These are phyloP conservation scores for Teleiodes luculella DNA, from an alignment of 2,888 invertebrate species.

Conservation along the genomic window DNA sequence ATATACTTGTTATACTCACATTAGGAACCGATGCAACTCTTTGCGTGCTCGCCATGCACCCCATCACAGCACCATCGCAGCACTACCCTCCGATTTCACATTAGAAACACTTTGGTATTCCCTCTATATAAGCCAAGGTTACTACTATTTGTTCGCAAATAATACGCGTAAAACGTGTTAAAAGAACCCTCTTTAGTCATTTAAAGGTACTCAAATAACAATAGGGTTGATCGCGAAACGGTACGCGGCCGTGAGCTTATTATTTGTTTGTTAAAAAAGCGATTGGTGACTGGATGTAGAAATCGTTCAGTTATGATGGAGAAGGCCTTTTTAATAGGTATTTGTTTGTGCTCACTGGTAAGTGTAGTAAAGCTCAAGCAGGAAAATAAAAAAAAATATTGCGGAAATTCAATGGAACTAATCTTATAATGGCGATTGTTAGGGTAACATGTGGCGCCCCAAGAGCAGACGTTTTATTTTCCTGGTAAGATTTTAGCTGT, in stretches of 20 bases:
- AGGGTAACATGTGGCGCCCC: no score
- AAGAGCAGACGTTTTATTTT: no score
- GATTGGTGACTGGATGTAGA: not conserved
- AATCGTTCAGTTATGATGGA: not conserved
- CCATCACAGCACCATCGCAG: constrained; percentile 50
- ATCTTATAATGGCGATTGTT: no score
- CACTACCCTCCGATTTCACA: constrained; percentile 5
- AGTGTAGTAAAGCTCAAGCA: no score
- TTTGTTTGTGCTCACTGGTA: no score
- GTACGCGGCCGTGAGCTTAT: constrained; percentile 31
- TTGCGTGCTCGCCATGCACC: constrained; percentile 56
- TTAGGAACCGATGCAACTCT: constrained; percentile 21
- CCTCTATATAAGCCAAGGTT: constrained; percentile 49
- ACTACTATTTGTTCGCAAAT: constrained; percentile 34
- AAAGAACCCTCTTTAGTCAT: constrained; percentile 26
- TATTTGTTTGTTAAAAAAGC: not conserved
- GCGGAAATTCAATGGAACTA: no score
- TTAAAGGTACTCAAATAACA: constrained; percentile 28
- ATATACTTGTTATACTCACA: not conserved
- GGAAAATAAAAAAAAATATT: no score
- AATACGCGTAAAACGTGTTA: constrained; percentile 23
- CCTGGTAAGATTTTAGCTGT: no score
- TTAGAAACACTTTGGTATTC: not conserved
- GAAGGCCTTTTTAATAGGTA: not conserved
- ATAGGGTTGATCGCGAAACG: constrained; percentile 42